phyloP scores from a whole-genome alignment of 1,140 invertebrate genomes.

The Nephila pilipes region DNA sequence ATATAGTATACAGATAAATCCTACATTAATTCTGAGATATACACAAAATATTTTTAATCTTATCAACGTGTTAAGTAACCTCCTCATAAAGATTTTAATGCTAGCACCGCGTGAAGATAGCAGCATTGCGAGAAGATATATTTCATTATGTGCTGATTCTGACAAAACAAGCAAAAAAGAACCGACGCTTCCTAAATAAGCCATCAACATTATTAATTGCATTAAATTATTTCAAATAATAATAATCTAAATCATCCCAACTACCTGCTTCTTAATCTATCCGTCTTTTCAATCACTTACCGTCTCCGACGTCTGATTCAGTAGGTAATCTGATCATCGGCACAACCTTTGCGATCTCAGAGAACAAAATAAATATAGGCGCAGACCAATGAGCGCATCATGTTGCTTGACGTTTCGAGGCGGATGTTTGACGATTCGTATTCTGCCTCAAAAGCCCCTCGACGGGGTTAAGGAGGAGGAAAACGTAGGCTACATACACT shows the following conservation, averaged over 20 bases:
- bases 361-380: conserved; percentile 40
- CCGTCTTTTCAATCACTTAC: background rate
- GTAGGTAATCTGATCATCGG: conserved; percentile 7
- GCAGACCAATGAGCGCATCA: conserved; percentile 67
- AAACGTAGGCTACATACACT: background rate
- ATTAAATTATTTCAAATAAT: background rate
- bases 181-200: too few species aligned
- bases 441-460: conserved; percentile 42
- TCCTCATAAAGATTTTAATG: too few species aligned
- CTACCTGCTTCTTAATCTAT: background rate
- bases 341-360: conserved; percentile 37
- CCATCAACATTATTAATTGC: too few species aligned
- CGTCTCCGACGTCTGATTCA: background rate
- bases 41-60: too few species aligned
- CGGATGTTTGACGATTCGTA: conserved; percentile 70
- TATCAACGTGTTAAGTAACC: too few species aligned
- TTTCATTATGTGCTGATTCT: too few species aligned
- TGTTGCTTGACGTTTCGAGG: conserved; percentile 69
- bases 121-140: too few species aligned
- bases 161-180: too few species aligned
- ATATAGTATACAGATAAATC: too few species aligned
- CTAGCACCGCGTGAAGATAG: too few species aligned
- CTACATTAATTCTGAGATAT: too few species aligned
- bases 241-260: background rate
- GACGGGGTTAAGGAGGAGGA: background rate